Evolutionary conservation across 2,113 vertebrate genomes (phyloP).

Genomic region (Halichoeres trimaculatus): DNA sequence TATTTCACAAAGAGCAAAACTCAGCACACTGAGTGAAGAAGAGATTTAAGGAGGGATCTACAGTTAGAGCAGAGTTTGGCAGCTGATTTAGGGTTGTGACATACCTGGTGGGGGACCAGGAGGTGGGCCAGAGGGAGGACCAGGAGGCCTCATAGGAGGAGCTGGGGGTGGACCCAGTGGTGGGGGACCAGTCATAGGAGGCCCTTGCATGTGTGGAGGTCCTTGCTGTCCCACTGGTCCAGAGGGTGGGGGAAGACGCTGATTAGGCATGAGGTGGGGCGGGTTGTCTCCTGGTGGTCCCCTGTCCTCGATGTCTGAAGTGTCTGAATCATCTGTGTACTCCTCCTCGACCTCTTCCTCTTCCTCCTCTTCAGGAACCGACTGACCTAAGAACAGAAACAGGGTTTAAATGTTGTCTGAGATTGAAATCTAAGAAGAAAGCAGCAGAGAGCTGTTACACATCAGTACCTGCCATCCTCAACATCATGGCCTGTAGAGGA

Average conservation of each 20-base stretch:
- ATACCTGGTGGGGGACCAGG: conserved; percentile 96
- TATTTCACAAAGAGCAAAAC: too few relatives aligned
- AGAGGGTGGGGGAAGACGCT: conserved; percentile 70
- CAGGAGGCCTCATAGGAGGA: conserved; percentile 93
- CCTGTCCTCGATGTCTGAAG: conserved; percentile 86
- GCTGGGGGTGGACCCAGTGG: conserved; percentile 94
- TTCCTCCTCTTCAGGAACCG: conserved; percentile 93
- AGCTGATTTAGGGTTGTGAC: conserved; percentile 3
- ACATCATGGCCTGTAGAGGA: conserved; percentile 98
- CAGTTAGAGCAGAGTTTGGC: too few relatives aligned
- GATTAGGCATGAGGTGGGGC: conserved; percentile 74
- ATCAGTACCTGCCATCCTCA: conserved; percentile 90
- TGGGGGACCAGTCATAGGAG: conserved; percentile 93
- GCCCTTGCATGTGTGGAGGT: conserved; percentile 90
- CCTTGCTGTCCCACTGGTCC: conserved; percentile 76
- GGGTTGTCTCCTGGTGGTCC: conserved; percentile 76
- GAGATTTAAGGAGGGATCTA: too few relatives aligned
- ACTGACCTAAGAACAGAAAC: conserved; percentile 87
- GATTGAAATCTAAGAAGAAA: neutral
- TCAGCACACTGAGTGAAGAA: too few relatives aligned
- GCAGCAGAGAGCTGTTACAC: neutral
- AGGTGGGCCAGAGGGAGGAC: conserved; percentile 94
- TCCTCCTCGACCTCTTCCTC: conserved; percentile 94
- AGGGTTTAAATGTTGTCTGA: neutral
- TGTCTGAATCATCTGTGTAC: conserved; percentile 91